These are phyloP conservation scores for Euphonia xanthogaster DNA, from an alignment of 2,797 vertebrate species.

Conservation along the genomic window DNA sequence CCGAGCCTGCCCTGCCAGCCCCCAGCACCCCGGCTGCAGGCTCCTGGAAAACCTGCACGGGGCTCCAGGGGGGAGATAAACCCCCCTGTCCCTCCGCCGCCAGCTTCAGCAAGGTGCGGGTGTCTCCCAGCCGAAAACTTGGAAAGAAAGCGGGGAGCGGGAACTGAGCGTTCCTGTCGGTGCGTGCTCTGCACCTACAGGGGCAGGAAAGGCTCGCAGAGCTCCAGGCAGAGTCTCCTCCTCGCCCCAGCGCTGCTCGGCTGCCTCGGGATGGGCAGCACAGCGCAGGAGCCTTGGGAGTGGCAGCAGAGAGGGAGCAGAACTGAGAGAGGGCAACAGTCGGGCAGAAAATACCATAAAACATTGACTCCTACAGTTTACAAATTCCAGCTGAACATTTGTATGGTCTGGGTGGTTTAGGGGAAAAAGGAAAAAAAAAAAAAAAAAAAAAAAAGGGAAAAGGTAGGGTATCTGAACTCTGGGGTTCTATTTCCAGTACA, in stretches of 20 bases:
- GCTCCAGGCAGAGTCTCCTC: background rate
- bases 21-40: background rate
- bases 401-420: background rate
- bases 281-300: background rate
- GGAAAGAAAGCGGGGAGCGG: background rate
- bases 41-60: background rate
- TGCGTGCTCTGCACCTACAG: background rate
- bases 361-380: background rate
- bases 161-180: background rate
- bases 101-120: background rate
- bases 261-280: background rate
- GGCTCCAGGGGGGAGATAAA: background rate
- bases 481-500: conserved; percentile 44
- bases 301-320: background rate
- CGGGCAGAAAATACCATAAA: background rate
- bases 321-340: background rate
- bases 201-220: background rate
- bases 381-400: background rate
- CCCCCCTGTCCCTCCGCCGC: background rate
- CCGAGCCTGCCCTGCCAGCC: background rate
- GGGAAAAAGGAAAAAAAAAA: accelerated
- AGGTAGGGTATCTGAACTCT: background rate
- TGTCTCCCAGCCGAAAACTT: background rate
- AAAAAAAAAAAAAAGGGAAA: background rate
- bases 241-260: background rate